Evolutionary conservation across 2,888 invertebrate species (phyloP).

Genomic region (Trissolcus brochymenae): DNA sequence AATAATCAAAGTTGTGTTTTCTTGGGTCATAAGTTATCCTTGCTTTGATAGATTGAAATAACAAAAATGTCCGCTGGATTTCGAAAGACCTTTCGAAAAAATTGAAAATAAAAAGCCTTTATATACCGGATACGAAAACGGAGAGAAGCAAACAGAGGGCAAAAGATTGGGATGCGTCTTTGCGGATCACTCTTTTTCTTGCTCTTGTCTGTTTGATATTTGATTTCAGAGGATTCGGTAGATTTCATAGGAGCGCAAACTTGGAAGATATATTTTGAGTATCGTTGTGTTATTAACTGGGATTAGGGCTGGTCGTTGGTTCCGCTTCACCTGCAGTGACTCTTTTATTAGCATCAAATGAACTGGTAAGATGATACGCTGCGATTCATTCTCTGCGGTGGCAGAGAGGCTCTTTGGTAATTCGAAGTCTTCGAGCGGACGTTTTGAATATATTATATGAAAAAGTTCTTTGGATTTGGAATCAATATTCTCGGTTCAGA

Average conservation of each 20-base stretch:
- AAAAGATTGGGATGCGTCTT: constrained; percentile 52
- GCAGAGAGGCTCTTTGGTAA: constrained; percentile 7
- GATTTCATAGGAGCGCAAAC: constrained; percentile 36
- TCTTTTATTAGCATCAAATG: constrained; percentile 51
- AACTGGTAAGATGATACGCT: constrained; percentile 38
- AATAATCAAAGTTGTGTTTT: too few relatives aligned
- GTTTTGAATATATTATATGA: constrained; percentile 21
- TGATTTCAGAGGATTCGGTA: constrained; percentile 30
- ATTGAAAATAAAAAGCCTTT: background rate
- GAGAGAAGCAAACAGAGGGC: constrained; percentile 49
- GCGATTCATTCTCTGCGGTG: background rate
- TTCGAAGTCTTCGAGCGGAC: constrained; percentile 8
- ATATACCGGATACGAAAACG: constrained; percentile 28
- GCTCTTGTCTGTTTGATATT: constrained; percentile 37
- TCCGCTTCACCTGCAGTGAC: constrained; percentile 36
- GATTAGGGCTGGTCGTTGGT: constrained; percentile 38
- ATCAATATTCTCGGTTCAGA: too few relatives aligned
- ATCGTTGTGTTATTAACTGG: constrained; percentile 41
- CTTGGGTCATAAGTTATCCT: too few relatives aligned
- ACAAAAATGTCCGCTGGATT: too few relatives aligned
- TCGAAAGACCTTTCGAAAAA: background rate
- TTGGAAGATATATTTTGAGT: constrained; percentile 44
- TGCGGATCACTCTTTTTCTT: constrained; percentile 27
- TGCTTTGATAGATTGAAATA: too few relatives aligned
- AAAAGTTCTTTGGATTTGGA: background rate